These are phyloP conservation scores for Mycetomoellerius zeteki DNA, from an alignment of 1,140 invertebrate genomes.

Conservation along the genomic window DNA sequence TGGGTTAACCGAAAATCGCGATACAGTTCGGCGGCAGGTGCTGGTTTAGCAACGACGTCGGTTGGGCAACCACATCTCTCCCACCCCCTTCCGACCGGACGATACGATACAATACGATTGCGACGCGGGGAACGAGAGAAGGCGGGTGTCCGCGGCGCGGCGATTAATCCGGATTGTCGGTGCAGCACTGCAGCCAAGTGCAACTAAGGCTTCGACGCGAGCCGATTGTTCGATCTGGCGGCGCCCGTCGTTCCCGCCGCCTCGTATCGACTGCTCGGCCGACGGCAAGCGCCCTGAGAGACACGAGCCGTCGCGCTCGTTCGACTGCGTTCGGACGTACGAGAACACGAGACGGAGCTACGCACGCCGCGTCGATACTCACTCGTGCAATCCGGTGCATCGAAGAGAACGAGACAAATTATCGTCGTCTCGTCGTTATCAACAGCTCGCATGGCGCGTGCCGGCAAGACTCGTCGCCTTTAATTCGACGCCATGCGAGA, in stretches of 20 bases:
- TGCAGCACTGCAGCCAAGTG: slow-evolving; percentile 15
- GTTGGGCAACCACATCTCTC: not conserved
- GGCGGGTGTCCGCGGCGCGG: too few relatives aligned
- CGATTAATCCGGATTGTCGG: slow-evolving; percentile 11
- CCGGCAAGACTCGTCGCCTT: slow-evolving; percentile 57
- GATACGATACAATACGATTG: not conserved
- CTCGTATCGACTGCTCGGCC: slow-evolving; percentile 49
- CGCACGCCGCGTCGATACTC: slow-evolving; percentile 3
- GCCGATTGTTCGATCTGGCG: slow-evolving; percentile 71
- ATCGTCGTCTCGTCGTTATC: slow-evolving; percentile 23
- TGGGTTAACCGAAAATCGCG: slow-evolving; percentile 3
- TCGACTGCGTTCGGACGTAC: too few relatives aligned
- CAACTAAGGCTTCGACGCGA: slow-evolving; percentile 33
- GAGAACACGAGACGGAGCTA: not conserved
- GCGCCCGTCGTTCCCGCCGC: slow-evolving; percentile 58
- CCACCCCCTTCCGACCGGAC: not conserved
- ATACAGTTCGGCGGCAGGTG: slow-evolving; percentile 8
- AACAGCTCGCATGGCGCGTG: slow-evolving; percentile 36
- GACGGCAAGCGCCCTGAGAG: not conserved
- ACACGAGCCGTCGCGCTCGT: slow-evolving; percentile 14
- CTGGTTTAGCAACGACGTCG: not conserved
- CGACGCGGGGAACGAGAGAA: not conserved
- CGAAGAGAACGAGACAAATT: not conserved
- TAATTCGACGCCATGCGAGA: slow-evolving; percentile 45
- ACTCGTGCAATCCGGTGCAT: slow-evolving; percentile 31